A percentile compares a stretch with the other conserved stretches of the same genome.
Conservation (phyloP, 2,113 vertebrate genomes). For the Eolophus roseicapilla region DNA sequence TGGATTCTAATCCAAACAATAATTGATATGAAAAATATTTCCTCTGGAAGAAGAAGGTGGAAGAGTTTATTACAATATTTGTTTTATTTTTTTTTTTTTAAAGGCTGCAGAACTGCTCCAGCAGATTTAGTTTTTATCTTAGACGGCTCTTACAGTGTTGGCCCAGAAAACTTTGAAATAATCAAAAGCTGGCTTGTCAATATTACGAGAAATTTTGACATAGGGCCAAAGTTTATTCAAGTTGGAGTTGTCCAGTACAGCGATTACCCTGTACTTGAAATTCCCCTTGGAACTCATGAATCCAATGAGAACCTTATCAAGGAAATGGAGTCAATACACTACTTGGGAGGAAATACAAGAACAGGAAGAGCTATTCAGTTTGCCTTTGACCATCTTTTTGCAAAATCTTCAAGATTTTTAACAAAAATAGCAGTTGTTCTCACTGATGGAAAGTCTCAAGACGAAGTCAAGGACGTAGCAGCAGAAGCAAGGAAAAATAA, state of each 20-base stretch:
- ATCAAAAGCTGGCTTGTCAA: conserved; percentile 96
- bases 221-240: conserved; percentile 94
- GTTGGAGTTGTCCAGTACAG: conserved; percentile 97
- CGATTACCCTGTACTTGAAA: conserved; percentile 89
- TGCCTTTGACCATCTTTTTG: conserved; percentile 89
- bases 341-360: conserved; percentile 93
- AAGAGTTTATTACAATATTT: neutral
- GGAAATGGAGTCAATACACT: conserved; percentile 88
- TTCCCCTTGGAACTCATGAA: conserved; percentile 85
- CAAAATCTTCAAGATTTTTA: conserved; percentile 88
- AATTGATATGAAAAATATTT: neutral
- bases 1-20: neutral
- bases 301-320: conserved; percentile 81
- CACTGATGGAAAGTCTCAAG: conserved; percentile 96
- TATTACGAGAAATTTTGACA: conserved; percentile 92
- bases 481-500: conserved; percentile 90
- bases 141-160: conserved; percentile 96
- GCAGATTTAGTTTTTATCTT: conserved; percentile 96
- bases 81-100: neutral
- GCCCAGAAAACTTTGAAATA: conserved; percentile 94
- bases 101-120: conserved; percentile 93
- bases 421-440: conserved; percentile 95
- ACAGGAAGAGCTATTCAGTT: conserved; percentile 94
- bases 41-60: neutral
- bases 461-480: conserved; percentile 88